phyloP scores from a whole-genome alignment of 1,140 invertebrate genomes.

The Aphelinus certus region DNA sequence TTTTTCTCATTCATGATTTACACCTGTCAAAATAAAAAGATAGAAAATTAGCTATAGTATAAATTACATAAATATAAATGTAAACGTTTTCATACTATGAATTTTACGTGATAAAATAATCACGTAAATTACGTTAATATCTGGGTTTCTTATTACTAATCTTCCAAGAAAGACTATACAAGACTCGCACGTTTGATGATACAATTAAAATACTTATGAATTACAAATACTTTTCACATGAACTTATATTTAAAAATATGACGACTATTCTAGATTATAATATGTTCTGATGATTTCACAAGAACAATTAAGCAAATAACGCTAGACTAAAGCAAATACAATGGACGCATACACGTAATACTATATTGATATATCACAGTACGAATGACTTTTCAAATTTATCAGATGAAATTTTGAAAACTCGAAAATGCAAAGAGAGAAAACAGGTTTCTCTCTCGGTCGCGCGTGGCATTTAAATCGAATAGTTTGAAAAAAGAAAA shows the following conservation, averaged over 20 bases:
- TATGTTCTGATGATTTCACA: not conserved
- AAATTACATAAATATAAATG: too few species aligned
- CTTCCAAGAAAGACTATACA: too few species aligned
- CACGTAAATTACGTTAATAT: too few species aligned
- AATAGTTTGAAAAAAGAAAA: not conserved
- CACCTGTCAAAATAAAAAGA: too few species aligned
- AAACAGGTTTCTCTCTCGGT: not conserved
- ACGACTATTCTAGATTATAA: conserved; percentile 3
- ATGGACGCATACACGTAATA: not conserved
- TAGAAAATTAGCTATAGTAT: too few species aligned
- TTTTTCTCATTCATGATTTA: too few species aligned
- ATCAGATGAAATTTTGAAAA: not conserved
- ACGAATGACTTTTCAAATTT: conserved; percentile 3
- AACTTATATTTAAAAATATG: not conserved
- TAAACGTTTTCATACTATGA: too few species aligned
- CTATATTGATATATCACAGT: conserved; percentile 15
- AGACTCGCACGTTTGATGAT: not conserved
- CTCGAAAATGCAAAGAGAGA: not conserved
- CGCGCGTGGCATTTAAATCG: not conserved
- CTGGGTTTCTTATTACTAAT: too few species aligned
- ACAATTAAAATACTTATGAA: not conserved
- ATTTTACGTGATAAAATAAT: too few species aligned
- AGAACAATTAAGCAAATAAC: not conserved
- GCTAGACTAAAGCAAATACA: not conserved
- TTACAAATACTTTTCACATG: too few species aligned